Conservation (phyloP, 2,888 invertebrate genomes). For the Leistus spinibarbis region DNA sequence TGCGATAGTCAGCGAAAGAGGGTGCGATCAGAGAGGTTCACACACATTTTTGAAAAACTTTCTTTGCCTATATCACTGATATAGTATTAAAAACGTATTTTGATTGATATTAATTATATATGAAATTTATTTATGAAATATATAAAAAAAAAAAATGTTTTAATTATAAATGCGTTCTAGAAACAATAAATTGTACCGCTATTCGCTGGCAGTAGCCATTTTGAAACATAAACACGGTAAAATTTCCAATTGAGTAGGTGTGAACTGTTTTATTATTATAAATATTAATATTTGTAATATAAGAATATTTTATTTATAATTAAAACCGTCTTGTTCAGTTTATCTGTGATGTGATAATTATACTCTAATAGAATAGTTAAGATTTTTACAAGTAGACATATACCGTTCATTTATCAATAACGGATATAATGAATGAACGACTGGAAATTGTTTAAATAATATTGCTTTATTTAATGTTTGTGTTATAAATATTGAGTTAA, state of each 20-base stretch:
- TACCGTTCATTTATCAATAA: background rate
- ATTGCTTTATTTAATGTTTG: background rate
- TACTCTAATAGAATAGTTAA: background rate
- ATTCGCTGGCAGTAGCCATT: constrained; percentile 39
- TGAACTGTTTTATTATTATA: background rate
- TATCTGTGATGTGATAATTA: background rate
- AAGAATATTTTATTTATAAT: background rate
- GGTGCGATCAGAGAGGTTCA: background rate
- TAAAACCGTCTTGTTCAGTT: no score
- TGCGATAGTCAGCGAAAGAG: background rate
- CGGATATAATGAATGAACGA: constrained; percentile 13
- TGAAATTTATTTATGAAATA: no score
- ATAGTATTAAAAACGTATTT: no score
- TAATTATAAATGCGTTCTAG: constrained; percentile 22
- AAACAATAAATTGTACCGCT: constrained; percentile 28
- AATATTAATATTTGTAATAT: background rate
- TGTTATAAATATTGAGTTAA: background rate
- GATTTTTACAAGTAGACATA: background rate
- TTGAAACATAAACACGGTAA: constrained; percentile 39
- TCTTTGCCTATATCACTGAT: no score
- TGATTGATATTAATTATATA: no score
- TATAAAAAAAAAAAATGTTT: no score
- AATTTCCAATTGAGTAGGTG: constrained; percentile 13
- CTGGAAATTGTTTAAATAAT: background rate
- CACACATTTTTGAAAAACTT: no score